These are phyloP conservation scores for Cheilosia grossa DNA, from an alignment of 2,888 invertebrate genomes.

Conservation along the genomic window DNA sequence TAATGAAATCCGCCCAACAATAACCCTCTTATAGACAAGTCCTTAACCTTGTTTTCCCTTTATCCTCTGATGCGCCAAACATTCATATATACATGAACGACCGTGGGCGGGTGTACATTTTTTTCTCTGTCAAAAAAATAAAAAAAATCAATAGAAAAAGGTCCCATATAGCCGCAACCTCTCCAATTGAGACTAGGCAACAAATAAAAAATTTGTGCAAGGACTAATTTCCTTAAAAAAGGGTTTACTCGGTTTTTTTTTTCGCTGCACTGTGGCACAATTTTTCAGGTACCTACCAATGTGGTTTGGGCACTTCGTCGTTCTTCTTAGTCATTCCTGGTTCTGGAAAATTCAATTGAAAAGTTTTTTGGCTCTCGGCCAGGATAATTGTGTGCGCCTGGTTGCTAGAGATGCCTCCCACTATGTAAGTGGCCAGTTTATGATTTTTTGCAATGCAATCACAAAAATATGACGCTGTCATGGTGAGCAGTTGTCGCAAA, in stretches of 20 bases:
- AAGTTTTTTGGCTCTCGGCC: conserved; percentile 56
- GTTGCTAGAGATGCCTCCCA: background rate
- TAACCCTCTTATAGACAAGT: conserved; percentile 60
- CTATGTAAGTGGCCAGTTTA: conserved; percentile 53
- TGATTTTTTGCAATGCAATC: conserved; percentile 49
- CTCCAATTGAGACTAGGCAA: conserved; percentile 15
- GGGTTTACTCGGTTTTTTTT: background rate
- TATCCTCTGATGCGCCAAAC: background rate
- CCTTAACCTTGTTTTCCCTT: conserved; percentile 62
- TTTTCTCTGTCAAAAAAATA: background rate
- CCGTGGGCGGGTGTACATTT: background rate
- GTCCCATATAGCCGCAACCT: background rate
- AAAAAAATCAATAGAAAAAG: conserved; percentile 42
- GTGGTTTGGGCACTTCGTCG: too few relatives aligned
- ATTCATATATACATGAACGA: background rate
- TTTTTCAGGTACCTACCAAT: background rate
- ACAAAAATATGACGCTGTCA: conserved; percentile 12
- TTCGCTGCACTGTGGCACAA: background rate
- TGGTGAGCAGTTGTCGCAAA: background rate
- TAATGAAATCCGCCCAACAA: conserved; percentile 57
- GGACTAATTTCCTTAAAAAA: conserved; percentile 42
- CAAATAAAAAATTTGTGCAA: conserved; percentile 14
- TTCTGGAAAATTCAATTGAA: conserved; percentile 65
- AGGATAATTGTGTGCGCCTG: conserved; percentile 53
- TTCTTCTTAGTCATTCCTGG: background rate